Evolutionary conservation across 2,797 vertebrate species (phyloP).

Genomic region (Diglossa cyanea): DNA sequence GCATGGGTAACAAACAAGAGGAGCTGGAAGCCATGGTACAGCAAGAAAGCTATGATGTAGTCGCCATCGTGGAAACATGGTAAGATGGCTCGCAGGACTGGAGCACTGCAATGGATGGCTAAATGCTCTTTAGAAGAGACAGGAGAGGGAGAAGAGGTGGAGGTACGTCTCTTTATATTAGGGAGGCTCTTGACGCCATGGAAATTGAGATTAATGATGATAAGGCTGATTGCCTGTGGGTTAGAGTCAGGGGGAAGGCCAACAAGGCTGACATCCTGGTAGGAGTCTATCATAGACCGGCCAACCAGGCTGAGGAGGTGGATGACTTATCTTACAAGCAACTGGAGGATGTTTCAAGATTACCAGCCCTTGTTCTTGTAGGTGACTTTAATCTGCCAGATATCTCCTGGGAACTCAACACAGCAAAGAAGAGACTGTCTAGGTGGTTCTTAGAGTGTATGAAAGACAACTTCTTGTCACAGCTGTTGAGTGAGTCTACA

Average conservation of each 20-base stretch:
- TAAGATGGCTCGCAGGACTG: no score
- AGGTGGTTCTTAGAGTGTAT: neutral
- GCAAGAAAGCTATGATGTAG: neutral
- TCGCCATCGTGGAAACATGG: fast-evolving
- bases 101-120: neutral
- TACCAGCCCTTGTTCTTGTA: neutral
- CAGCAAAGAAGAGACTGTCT: neutral
- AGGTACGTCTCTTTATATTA: neutral
- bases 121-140: neutral
- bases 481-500: neutral
- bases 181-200: neutral
- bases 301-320: neutral
- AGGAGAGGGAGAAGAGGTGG: neutral
- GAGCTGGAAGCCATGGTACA: neutral
- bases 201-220: neutral
- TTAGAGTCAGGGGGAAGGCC: neutral
- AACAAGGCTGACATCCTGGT: neutral
- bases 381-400: neutral
- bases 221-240: neutral
- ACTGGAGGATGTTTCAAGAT: neutral
- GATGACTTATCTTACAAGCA: neutral
- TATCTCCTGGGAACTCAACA: neutral
- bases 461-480: neutral
- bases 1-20: neutral
- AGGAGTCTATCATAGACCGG: neutral